Percentiles rank a stretch among this genome's conserved stretches.
Conservation (phyloP, 2,888 invertebrate genomes). For the Agapostemon virescens region DNA sequence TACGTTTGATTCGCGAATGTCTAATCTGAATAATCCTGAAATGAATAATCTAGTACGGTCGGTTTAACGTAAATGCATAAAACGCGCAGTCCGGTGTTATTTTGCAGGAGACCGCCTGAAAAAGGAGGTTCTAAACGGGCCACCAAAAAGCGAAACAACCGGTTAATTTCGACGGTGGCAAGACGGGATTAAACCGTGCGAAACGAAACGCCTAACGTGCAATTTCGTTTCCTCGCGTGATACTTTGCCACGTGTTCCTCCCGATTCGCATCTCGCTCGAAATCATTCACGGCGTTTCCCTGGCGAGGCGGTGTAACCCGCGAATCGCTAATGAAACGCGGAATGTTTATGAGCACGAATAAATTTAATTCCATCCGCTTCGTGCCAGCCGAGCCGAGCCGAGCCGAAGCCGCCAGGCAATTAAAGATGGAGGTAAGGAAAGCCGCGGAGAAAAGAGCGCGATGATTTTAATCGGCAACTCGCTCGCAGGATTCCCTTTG, state of each 20-base stretch:
- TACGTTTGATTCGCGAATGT: too few species aligned
- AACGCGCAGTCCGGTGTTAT: too few species aligned
- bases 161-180: too few species aligned
- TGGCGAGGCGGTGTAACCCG: neutral
- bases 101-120: neutral
- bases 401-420: slow-evolving; percentile 26
- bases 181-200: neutral
- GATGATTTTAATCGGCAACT: slow-evolving; percentile 58
- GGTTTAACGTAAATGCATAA: too few species aligned
- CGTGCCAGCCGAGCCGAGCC: slow-evolving; percentile 6
- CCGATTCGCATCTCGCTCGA: neutral
- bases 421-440: slow-evolving; percentile 38
- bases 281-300: neutral
- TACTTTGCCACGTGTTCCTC: slow-evolving; percentile 1
- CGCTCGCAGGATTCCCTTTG: slow-evolving; percentile 31
- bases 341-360: slow-evolving; percentile 40
- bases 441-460: slow-evolving; percentile 30
- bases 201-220: neutral
- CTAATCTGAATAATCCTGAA: too few species aligned
- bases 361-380: slow-evolving; percentile 28
- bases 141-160: neutral
- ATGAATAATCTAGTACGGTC: too few species aligned
- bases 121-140: neutral
- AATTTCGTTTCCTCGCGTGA: slow-evolving; percentile 36
- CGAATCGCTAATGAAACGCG: slow-evolving; percentile 42